These are phyloP conservation scores for Prolemur simus DNA, from an alignment of 2,113 vertebrate species.

Conservation along the genomic window DNA sequence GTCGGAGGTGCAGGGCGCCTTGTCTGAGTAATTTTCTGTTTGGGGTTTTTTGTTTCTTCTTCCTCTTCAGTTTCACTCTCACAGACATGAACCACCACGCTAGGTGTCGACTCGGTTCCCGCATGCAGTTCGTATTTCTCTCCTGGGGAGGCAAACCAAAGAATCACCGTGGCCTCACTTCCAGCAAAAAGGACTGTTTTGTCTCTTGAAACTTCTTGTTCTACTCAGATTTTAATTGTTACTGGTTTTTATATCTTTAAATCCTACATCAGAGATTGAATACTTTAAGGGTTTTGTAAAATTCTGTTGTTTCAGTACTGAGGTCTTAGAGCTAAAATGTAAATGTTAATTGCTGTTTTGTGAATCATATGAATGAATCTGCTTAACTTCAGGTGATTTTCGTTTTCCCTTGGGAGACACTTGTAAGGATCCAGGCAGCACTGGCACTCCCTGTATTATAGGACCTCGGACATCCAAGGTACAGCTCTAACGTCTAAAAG, in stretches of 20 bases:
- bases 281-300: background rate
- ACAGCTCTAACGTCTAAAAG: background rate
- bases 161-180: rapidly evolving
- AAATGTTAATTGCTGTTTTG: background rate
- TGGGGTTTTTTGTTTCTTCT: slow-evolving; percentile 86
- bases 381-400: background rate
- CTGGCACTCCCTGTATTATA: rapidly evolving
- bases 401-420: background rate
- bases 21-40: slow-evolving; percentile 96
- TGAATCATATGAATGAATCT: background rate
- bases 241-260: background rate
- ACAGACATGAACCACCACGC: slow-evolving; percentile 97
- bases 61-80: slow-evolving; percentile 96
- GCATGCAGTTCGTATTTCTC: slow-evolving; percentile 98
- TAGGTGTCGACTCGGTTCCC: slow-evolving; percentile 97
- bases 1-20: slow-evolving; percentile 90
- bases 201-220: background rate
- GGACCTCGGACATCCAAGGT: background rate
- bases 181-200: background rate
- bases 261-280: background rate
- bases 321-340: background rate
- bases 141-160: slow-evolving; percentile 81
- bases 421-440: background rate
- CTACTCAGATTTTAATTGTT: background rate
- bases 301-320: background rate